phyloP scores from a whole-genome alignment of 2,888 invertebrate genomes.

The Carterocephalus palaemon region DNA sequence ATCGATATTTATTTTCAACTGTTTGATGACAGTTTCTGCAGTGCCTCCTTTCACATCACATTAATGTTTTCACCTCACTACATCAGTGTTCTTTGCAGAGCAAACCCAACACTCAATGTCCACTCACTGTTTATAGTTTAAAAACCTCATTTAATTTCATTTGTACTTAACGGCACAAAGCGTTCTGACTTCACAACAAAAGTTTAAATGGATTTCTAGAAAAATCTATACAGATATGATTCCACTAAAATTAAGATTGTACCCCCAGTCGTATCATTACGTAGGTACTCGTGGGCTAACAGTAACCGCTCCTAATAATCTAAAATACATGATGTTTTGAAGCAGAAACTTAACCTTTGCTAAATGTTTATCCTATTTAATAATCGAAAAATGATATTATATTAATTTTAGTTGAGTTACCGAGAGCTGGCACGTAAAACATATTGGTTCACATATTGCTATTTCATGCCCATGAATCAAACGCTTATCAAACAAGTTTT shows the following conservation, averaged over 20 bases:
- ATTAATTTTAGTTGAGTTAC: no score
- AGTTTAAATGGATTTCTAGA: neutral
- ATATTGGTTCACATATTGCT: no score
- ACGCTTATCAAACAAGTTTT: no score
- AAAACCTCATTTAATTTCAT: slow-evolving; percentile 1
- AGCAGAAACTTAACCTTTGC: no score
- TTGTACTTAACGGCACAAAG: slow-evolving; percentile 4
- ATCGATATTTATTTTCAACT: slow-evolving; percentile 20
- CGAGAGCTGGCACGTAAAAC: no score
- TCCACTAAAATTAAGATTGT: slow-evolving; percentile 1
- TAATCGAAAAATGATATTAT: no score
- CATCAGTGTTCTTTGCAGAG: slow-evolving; percentile 1
- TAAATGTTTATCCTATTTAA: no score
- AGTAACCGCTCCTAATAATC: no score
- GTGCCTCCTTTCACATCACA: slow-evolving; percentile 1
- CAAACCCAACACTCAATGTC: slow-evolving; percentile 14
- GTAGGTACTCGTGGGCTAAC: no score
- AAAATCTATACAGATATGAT: neutral
- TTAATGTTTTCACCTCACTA: slow-evolving; percentile 5
- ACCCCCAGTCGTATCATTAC: no score
- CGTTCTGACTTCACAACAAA: slow-evolving; percentile 9
- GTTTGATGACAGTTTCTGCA: slow-evolving; percentile 23
- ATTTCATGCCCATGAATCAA: no score
- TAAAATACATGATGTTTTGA: no score
- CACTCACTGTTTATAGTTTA: slow-evolving; percentile 7